Evolutionary conservation across 2,888 invertebrate species (phyloP), one percentile per base, ranked within the genome.

Genomic region (Ypsolopha sequella): DNA sequence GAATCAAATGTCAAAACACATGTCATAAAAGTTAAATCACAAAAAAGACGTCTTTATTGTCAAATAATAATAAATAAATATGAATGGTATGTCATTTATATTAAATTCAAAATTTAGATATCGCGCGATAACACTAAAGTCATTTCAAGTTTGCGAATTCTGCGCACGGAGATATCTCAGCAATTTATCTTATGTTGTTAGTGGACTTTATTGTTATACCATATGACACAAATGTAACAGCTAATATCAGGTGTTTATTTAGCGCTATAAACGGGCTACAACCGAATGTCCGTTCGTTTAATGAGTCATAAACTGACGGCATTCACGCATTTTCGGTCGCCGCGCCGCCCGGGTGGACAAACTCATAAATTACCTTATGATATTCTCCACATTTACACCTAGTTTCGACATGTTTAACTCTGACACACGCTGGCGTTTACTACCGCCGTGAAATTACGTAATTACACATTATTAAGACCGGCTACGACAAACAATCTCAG

Each of bases 401-500:
- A 66, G 68, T 66, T 70, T 62, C 63, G 60, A 64, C 63, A 68
- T 69, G 60, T 71, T 73, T 69, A 73, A 70, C 68, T 71, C 70
- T 67, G 64, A 67, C 63, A 68, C 62, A 65, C 63, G 67, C 60
- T 48, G 61, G 70, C 60, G 71, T 73, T 70, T 68, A 66, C 68
- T 67, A 64, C 65, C 61, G 66, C 73, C 73, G 70, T 73, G 72
- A 70, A 73, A 73, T 68, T 69, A 75, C 68, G 70, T 80, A 76
- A 80, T 76, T 78, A 79, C 73, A 75, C 70, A 74, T 74, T 73
- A 78, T 76, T 72, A 76, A 67, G 69, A 70, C 61, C 70, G 67
- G 66, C 67, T 61, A 71, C 68, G 69, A 74, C 74, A 79, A 77
- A 80, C 76, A 73, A 66, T 66, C 64, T 63, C 61, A 66, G 65